phyloP scores from a whole-genome alignment of 2,888 invertebrate species.

The Listrodromus nycthemerus region DNA sequence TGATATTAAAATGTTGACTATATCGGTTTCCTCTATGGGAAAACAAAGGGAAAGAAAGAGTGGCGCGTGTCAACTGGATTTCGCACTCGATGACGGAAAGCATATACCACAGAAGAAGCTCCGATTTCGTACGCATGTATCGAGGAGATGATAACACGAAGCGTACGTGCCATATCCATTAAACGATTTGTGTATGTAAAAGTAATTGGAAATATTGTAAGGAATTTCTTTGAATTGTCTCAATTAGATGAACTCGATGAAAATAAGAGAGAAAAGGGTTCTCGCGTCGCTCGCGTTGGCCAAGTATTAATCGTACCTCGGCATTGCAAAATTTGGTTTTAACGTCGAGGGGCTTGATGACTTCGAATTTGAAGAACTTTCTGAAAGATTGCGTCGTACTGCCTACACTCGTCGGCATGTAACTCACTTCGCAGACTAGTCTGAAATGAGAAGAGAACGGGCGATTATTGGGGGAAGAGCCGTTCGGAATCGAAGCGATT shows the following conservation, averaged over 20 bases:
- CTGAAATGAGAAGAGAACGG: conserved; percentile 86
- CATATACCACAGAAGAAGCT: too few relatives aligned
- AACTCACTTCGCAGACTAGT: conserved; percentile 98
- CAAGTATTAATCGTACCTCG: conserved; percentile 86
- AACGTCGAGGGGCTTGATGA: conserved; percentile 98
- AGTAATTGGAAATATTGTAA: too few relatives aligned
- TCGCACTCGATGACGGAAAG: too few relatives aligned
- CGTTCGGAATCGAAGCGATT: not conserved
- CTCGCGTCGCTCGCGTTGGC: not conserved
- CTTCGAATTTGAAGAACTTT: conserved; percentile 99
- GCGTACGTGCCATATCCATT: too few relatives aligned
- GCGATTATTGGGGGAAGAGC: not conserved
- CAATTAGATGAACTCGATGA: not conserved
- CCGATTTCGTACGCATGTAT: too few relatives aligned
- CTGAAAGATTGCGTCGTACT: conserved; percentile 93
- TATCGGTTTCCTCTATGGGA: too few relatives aligned
- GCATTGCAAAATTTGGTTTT: conserved; percentile 99
- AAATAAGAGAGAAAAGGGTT: conserved; percentile 24
- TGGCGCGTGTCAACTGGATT: too few relatives aligned
- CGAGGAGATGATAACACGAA: too few relatives aligned
- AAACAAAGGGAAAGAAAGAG: too few relatives aligned
- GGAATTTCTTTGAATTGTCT: too few relatives aligned
- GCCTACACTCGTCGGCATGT: conserved; percentile 87
- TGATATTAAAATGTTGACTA: too few relatives aligned
- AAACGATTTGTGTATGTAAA: too few relatives aligned